phyloP scores from a whole-genome alignment of 2,888 invertebrate species.

The Actias luna region DNA sequence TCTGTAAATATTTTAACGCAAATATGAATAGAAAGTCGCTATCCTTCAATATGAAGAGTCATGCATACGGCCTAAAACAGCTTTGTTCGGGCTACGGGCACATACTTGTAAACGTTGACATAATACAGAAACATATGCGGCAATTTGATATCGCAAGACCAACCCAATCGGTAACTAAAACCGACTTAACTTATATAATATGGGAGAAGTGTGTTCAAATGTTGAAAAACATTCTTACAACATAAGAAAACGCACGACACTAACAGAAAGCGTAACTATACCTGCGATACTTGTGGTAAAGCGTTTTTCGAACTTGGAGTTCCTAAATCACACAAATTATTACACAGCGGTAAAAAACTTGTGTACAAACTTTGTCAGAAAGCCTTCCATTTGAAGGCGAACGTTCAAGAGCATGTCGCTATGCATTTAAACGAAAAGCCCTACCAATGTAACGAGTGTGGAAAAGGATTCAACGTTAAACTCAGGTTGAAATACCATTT shows the following conservation, averaged over 20 bases:
- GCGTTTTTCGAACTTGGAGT: not conserved
- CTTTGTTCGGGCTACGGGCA: constrained; percentile 9
- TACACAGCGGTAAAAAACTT: not conserved
- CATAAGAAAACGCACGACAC: constrained; percentile 6
- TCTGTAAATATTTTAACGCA: constrained; percentile 8
- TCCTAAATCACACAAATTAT: constrained; percentile 2
- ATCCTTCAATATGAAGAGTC: not conserved
- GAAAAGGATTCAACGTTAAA: constrained; percentile 17
- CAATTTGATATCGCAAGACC: not conserved
- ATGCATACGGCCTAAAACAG: not conserved
- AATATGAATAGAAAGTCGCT: not conserved
- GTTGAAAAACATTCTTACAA: not conserved
- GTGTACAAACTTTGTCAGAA: constrained; percentile 10
- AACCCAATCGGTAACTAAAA: not conserved
- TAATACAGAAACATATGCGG: constrained; percentile 4
- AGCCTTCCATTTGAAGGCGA: not conserved
- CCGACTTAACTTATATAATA: constrained; percentile 3
- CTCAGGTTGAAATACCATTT: constrained; percentile 36
- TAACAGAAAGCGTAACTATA: constrained; percentile 10
- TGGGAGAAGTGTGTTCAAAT: constrained; percentile 1
- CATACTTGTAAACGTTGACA: not conserved
- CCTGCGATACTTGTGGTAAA: constrained; percentile 11
- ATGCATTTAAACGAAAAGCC: constrained; percentile 6
- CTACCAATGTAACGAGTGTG: constrained; percentile 17
- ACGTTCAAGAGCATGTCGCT: not conserved